These are phyloP conservation scores for Ranitomeya variabilis DNA, from an alignment of 2,113 vertebrate genomes.

Conservation along the genomic window DNA sequence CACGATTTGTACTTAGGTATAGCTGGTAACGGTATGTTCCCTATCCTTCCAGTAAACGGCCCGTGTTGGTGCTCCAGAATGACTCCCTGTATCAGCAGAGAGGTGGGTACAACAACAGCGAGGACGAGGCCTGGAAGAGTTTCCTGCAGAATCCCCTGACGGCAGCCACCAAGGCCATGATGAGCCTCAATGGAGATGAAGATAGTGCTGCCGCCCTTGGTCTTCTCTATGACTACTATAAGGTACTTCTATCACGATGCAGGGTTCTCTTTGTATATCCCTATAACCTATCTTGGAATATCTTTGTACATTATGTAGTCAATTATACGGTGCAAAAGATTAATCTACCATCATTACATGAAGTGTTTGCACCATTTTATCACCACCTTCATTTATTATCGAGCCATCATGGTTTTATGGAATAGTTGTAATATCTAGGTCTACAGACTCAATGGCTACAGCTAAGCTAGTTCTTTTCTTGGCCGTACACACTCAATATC, in stretches of 20 bases:
- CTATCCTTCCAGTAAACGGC: conserved; percentile 82
- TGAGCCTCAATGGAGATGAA: conserved; percentile 99
- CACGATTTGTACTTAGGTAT: background rate
- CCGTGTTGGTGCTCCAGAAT: conserved; percentile 95
- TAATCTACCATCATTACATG: background rate
- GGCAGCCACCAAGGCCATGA: conserved; percentile 98
- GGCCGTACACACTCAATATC: no score
- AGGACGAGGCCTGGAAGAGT: conserved; percentile 97
- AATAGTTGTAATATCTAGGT: background rate
- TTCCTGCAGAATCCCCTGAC: conserved; percentile 98
- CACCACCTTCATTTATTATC: background rate
- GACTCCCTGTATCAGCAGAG: conserved; percentile 88
- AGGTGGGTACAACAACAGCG: conserved; percentile 85
- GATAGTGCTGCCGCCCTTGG: conserved; percentile 94
- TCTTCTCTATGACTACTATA: conserved; percentile 97
- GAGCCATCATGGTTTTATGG: background rate
- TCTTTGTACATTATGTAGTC: background rate
- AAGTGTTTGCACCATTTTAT: background rate
- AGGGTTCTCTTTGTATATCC: background rate
- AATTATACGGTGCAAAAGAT: background rate
- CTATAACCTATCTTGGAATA: no score
- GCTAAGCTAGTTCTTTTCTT: background rate
- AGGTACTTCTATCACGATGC: conserved; percentile 71
- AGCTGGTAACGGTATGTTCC: background rate
- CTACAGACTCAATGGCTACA: background rate